Conservation (phyloP, 53 echinoderm and acorn worm genomes). For the Echinarachnius parma region DNA sequence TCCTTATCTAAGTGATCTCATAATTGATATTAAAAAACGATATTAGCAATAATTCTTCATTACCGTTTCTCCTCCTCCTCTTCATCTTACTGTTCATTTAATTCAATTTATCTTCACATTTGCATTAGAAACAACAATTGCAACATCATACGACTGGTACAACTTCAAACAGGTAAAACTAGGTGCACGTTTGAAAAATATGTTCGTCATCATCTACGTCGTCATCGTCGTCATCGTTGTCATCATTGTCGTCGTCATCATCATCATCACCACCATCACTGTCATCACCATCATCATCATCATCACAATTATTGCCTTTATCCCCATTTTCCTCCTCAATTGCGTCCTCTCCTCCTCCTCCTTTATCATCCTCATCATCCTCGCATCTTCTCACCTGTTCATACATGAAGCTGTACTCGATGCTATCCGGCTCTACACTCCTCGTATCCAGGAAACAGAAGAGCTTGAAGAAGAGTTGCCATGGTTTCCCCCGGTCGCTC, state of each 20-base stretch:
- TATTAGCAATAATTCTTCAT: too few species aligned
- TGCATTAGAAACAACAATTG: too few species aligned
- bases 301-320: neutral
- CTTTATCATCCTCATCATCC: neutral
- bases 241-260: neutral
- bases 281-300: conserved; percentile 5
- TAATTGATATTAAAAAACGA: too few species aligned
- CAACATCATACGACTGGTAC: too few species aligned
- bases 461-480: conserved; percentile 98
- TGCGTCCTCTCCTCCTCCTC: neutral
- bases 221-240: neutral
- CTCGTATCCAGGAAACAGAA: conserved; percentile 95
- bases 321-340: neutral
- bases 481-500: conserved; percentile 84
- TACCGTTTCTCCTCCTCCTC: too few species aligned
- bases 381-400: conserved; percentile 65
- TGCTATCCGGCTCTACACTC: conserved; percentile 69
- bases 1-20: neutral
- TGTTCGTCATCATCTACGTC: neutral
- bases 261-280: conserved; percentile 3
- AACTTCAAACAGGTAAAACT: too few species aligned
- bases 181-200: too few species aligned
- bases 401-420: conserved; percentile 96
- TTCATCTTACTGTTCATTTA: too few species aligned
- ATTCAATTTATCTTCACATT: too few species aligned